Evolutionary conservation across 2,888 invertebrate species (phyloP).

Genomic region (Scelioninae gen. 1): DNA sequence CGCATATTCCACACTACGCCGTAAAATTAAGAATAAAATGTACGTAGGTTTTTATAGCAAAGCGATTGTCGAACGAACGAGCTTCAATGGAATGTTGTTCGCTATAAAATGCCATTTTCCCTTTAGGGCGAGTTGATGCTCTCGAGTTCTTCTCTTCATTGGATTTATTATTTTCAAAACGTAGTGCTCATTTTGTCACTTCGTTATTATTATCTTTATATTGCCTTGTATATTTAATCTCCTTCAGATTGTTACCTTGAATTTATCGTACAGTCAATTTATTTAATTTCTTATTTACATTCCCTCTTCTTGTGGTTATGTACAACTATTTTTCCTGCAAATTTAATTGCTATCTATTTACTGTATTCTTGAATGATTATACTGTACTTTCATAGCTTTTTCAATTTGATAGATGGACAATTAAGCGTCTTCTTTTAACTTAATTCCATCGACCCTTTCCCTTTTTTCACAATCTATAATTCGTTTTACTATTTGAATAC

Average conservation of each 20-base stretch:
- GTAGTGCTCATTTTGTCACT: slow-evolving; percentile 1
- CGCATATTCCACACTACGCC: slow-evolving; percentile 24
- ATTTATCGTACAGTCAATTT: background rate
- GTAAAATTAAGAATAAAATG: slow-evolving; percentile 57
- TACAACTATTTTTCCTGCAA: no score
- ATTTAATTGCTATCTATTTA: no score
- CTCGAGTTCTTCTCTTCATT: background rate
- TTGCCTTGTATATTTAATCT: background rate
- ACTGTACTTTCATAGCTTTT: no score
- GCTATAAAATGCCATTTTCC: background rate
- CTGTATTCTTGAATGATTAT: no score
- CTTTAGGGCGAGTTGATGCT: background rate
- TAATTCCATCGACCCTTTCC: no score
- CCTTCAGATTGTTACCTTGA: background rate
- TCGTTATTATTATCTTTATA: slow-evolving; percentile 2
- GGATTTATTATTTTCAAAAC: slow-evolving; percentile 5
- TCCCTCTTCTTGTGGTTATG: no score
- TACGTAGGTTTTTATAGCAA: slow-evolving; percentile 29
- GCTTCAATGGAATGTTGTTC: slow-evolving; percentile 20
- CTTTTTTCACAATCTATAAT: no score
- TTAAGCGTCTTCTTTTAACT: no score
- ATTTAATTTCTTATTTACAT: no score
- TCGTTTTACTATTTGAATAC: no score
- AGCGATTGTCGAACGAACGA: background rate
- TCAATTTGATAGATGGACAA: no score